These are phyloP conservation scores for Leucosticte australis DNA, from an alignment of 2,113 vertebrate species.

Conservation along the genomic window DNA sequence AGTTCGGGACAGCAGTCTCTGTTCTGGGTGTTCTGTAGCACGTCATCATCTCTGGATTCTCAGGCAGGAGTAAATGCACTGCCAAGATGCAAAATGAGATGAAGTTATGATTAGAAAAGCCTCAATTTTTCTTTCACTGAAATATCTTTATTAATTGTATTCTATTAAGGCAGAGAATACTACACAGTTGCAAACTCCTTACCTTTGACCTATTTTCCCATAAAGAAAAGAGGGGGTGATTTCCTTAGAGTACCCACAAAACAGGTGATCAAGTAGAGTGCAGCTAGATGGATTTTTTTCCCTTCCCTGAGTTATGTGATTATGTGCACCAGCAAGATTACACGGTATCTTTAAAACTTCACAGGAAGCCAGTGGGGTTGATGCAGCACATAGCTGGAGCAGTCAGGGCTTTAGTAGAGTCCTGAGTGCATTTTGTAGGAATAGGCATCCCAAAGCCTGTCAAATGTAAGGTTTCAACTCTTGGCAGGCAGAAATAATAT, in stretches of 20 bases:
- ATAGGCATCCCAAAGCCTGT: neutral
- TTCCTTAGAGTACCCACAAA: neutral
- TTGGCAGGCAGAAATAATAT: neutral
- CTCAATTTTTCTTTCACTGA: neutral
- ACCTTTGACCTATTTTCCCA: neutral
- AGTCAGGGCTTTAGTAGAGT: neutral
- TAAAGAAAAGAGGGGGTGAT: neutral
- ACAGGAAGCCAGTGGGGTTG: neutral
- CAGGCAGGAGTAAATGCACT: neutral
- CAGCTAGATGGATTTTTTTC: neutral
- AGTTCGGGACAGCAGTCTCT: neutral
- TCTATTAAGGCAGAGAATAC: neutral
- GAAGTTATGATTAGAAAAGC: neutral
- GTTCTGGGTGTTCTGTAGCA: neutral
- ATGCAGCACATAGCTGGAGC: neutral
- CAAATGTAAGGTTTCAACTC: neutral
- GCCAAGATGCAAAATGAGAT: neutral
- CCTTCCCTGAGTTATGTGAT: neutral
- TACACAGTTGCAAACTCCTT: neutral
- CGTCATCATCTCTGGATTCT: neutral
- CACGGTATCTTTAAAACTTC: neutral
- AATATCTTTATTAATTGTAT: neutral
- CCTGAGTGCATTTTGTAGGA: neutral
- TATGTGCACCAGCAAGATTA: neutral
- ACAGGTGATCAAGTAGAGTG: neutral